phyloP scores from a whole-genome alignment of 1,140 invertebrate genomes.

The Artemia franciscana region DNA sequence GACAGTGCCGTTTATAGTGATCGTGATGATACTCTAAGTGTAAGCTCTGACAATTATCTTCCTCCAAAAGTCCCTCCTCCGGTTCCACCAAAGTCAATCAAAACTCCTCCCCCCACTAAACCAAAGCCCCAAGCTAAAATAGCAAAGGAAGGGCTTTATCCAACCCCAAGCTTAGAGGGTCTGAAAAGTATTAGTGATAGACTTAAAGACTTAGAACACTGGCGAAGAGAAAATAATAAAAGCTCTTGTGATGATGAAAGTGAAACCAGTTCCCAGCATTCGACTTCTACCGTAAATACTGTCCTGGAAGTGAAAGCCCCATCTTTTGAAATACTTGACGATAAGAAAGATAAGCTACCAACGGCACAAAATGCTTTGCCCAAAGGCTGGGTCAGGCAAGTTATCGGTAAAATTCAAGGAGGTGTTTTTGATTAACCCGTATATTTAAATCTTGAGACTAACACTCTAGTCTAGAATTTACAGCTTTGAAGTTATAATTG shows the following conservation, averaged over 20 bases:
- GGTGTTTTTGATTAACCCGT: too few species aligned
- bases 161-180: conserved; percentile 3
- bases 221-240: conserved; percentile 4
- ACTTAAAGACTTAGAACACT: conserved; percentile 15
- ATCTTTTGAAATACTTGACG: conserved; percentile 9
- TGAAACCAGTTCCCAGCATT: conserved; percentile 23
- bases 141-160: neutral
- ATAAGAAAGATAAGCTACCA: conserved; percentile 9
- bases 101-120: conserved; percentile 18
- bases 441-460: too few species aligned
- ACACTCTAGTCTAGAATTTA: too few species aligned
- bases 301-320: conserved; percentile 18
- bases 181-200: conserved; percentile 14
- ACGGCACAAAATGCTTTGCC: conserved; percentile 13
- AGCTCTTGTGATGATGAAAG: conserved; percentile 19
- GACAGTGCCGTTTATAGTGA: conserved; percentile 67
- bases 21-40: conserved; percentile 25
- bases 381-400: conserved; percentile 27
- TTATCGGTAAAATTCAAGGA: conserved; percentile 25
- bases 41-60: conserved; percentile 11
- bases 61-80: conserved; percentile 6
- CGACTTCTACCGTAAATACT: conserved; percentile 22
- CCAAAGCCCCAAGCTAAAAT: neutral
- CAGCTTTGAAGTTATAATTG: too few species aligned
- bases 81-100: conserved; percentile 11